Base-by-base conservation (phyloP, 2,797 vertebrate genomes). In the Lutjanus argentimaculatus region DNA sequence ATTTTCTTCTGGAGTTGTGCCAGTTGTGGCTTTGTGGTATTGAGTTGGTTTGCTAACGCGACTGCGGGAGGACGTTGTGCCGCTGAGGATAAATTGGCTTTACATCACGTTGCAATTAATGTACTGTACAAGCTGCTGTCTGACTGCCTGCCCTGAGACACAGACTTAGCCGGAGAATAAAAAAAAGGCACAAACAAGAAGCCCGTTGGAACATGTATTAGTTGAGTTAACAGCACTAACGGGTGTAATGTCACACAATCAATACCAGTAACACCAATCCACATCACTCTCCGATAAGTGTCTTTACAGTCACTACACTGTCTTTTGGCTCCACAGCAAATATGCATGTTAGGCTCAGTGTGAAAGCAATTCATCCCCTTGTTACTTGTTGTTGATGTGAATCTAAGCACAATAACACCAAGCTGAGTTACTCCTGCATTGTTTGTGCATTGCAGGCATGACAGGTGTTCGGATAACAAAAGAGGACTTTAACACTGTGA, bases 21-120 rank as follows among this genome's bases (percentile, higher is more conserved):
- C 83, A 85, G 75, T 72, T 72, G 90, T 63, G 80, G 75, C 77
- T 87, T 75, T 86, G 77, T 71, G 77, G 67, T 52, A 80, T 71
- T 2, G 62, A 70, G 58, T 72, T 76, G 62, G 8, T 45, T 67
- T 79, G 74, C 67, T 63, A 58, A 61, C 66, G 11, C 22, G 8
- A 56, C 83, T 52, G 62, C 13, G 30, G 45, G 64, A 72, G 69
- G 75, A 64, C 71, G 59, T 70, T 55, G 62, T 53, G 58, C 65
- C 22, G 62, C 80, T 63, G 63, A 61, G 64, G 67, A 75, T 82
- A 48, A 83, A 82, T 73, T 64, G 42, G 64, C 68, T 84, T 75
- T 66, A 62, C 42, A 46, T 85, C 67, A 62, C 49, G 25, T 71
- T 75, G 77, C 69, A 85, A 82, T 85, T 82, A 87, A 85, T 77